phyloP scores from a whole-genome alignment of 2,113 vertebrate genomes.

The Sebastes schlegelii region DNA sequence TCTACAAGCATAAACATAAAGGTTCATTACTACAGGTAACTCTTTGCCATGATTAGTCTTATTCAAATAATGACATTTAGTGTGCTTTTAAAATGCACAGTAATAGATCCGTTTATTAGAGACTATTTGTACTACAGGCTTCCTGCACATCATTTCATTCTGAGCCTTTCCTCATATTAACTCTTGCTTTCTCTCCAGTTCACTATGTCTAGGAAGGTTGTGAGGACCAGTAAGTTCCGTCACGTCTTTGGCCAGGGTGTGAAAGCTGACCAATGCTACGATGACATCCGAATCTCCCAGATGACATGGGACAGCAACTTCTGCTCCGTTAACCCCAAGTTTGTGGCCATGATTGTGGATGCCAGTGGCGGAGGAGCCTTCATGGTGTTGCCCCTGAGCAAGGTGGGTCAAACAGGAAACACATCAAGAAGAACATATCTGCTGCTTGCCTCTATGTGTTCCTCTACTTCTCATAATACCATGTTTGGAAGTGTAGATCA shows the following conservation, averaged over 20 bases:
- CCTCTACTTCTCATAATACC: not conserved
- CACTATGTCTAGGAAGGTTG: constrained; percentile 90
- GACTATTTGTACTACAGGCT: not conserved
- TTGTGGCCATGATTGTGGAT: constrained; percentile 93
- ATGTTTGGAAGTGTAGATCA: constrained; percentile 13
- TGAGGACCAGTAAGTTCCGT: constrained; percentile 92
- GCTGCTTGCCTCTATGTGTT: accelerated
- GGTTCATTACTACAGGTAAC: not conserved
- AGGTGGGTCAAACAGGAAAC: constrained; percentile 79
- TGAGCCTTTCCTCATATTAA: not conserved
- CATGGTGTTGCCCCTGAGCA: constrained; percentile 89
- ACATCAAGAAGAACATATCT: not conserved
- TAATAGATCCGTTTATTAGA: not conserved
- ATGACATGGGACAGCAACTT: constrained; percentile 96
- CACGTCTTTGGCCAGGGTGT: constrained; percentile 91
- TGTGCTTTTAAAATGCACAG: not conserved
- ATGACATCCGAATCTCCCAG: constrained; percentile 93
- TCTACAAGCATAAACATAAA: constrained; percentile 4
- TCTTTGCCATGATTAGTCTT: not conserved
- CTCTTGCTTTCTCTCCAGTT: constrained; percentile 53
- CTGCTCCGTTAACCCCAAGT: constrained; percentile 92
- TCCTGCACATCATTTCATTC: not conserved
- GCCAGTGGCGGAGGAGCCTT: constrained; percentile 93
- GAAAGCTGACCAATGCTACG: constrained; percentile 93
- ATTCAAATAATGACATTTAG: not conserved